Conservation (phyloP, 2,888 invertebrate species). For the Leptinotarsa rubiginosa region DNA sequence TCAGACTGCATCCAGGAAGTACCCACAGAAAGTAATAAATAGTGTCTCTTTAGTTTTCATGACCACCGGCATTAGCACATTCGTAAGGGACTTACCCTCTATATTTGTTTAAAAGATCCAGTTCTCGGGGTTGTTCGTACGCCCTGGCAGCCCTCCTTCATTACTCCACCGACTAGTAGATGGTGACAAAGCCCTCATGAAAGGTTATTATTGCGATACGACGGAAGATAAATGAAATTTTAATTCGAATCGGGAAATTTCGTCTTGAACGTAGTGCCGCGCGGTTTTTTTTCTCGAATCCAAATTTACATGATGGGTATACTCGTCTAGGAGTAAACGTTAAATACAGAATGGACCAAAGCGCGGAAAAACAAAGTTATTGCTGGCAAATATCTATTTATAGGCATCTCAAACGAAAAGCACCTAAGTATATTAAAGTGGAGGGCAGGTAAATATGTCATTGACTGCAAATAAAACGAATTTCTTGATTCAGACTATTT, state of each 20-base stretch:
- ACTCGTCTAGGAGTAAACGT: neutral
- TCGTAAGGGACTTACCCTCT: slow-evolving; percentile 49
- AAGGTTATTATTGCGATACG: slow-evolving; percentile 19
- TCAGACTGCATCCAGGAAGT: neutral
- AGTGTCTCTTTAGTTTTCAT: slow-evolving; percentile 38
- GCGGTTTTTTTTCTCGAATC: neutral
- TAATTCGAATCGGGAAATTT: neutral
- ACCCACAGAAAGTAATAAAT: slow-evolving; percentile 10
- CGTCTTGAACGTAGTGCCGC: neutral
- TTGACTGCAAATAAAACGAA: no score
- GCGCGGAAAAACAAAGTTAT: no score
- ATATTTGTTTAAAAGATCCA: slow-evolving; percentile 59
- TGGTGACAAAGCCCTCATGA: slow-evolving; percentile 38
- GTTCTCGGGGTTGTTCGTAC: slow-evolving; percentile 43
- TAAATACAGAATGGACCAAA: no score
- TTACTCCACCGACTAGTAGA: slow-evolving; percentile 41
- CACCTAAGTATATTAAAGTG: no score
- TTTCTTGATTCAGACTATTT: no score
- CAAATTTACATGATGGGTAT: neutral
- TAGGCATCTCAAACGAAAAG: no score
- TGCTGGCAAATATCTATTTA: no score
- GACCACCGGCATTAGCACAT: slow-evolving; percentile 32
- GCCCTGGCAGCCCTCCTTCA: slow-evolving; percentile 40
- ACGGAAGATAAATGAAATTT: slow-evolving; percentile 9
- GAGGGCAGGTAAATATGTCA: no score